phyloP scores from a whole-genome alignment of 2,797 vertebrate species.

The Platyrinchus mystaceus region DNA sequence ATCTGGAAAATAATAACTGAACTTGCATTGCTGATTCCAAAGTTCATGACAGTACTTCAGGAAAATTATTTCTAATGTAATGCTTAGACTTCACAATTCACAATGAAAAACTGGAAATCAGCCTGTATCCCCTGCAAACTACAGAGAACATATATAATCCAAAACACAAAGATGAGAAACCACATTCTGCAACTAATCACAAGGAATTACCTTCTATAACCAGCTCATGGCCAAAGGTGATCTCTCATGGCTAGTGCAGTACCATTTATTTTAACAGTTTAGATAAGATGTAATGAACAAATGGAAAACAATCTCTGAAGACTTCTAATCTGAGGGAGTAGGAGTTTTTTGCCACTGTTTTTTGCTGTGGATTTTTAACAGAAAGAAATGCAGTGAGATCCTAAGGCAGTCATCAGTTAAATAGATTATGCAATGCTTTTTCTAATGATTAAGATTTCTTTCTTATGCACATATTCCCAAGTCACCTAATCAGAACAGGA shows the following conservation, averaged over 20 bases:
- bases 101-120: neutral
- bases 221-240: neutral
- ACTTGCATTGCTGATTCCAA: neutral
- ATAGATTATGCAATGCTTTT: neutral
- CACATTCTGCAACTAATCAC: neutral
- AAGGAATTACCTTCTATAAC: neutral
- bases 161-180: neutral
- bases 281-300: neutral
- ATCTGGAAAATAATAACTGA: neutral
- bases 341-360: neutral
- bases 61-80: neutral
- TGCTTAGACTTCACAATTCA: neutral
- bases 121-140: neutral
- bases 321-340: neutral
- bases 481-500: neutral
- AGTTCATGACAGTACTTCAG: neutral
- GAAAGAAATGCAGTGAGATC: neutral
- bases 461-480: neutral
- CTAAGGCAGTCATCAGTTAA: neutral
- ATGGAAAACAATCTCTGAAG: neutral
- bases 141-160: neutral
- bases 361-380: neutral
- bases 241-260: neutral
- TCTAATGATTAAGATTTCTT: neutral
- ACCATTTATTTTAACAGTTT: neutral